Base-by-base conservation (phyloP, 2,113 vertebrate genomes). In the Oophaga pumilio region DNA sequence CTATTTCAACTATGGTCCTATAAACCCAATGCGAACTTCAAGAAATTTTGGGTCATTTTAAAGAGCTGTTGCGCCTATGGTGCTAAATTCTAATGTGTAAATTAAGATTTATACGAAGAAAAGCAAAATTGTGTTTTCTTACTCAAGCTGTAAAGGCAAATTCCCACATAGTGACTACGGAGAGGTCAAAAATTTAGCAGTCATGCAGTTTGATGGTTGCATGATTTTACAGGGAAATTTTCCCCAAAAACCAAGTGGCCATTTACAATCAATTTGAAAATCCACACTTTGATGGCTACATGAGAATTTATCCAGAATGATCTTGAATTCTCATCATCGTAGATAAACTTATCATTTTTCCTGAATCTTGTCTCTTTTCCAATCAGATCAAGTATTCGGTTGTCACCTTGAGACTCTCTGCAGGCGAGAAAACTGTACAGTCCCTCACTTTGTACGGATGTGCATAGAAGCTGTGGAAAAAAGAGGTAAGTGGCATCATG, bases 361-460 rank as follows among this genome's bases (percentile, higher is more conserved):
- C 5, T 15, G 60, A 60, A 52, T 50, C 6, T 64, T 85, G 33
- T 53, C 6, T 89, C 88, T 91, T 92, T 93, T 89, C 74, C 82
- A 88, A 80, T 56, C 88, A 99, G 98, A 99, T 94, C 96, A 96
- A 91, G 95, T 98, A 89, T 99, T 99, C 91, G 97, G 98, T 89
- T 97, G 96, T 90, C 94, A 95, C 90, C 93, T 99, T 91, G 91
- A 93, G 86, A 93, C 92, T 73, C 95, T 99, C 77, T 99, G 97
- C 83, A 92, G 96, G 85, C 95, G 95, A 0, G 97, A 99, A 93
- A 95, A 96, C 91, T 94, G 94, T 82, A 96, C 95, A 0, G 95
- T 98, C 53, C 98, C 98, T 0, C 90, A 86, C 60, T 99, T 99
- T 82, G 96, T 99, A 89, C 95, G 89, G 91, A 89, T 93, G 14